These are phyloP conservation scores for Hecatera dysodea DNA, from an alignment of 2,888 invertebrate species.

Conservation along the genomic window DNA sequence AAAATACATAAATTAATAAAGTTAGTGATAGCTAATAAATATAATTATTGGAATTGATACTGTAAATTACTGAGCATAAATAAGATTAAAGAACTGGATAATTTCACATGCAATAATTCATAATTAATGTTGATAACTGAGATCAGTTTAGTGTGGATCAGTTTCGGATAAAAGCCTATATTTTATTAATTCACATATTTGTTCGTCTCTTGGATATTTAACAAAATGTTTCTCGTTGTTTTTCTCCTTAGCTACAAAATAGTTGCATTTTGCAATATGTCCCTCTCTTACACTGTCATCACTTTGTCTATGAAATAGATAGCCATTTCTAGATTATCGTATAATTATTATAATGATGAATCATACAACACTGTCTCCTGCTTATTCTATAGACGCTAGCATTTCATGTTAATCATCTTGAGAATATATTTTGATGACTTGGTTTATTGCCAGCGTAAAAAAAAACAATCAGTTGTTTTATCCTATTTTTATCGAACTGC, in stretches of 20 bases:
- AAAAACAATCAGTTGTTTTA: constrained; percentile 36
- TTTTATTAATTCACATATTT: background rate
- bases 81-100: no score
- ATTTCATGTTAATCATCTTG: constrained; percentile 8
- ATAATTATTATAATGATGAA: constrained; percentile 9
- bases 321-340: background rate
- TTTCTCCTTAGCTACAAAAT: background rate
- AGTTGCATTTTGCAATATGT: background rate
- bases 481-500: constrained; percentile 17
- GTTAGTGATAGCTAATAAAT: no score
- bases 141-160: no score
- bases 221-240: background rate
- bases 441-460: constrained; percentile 17
- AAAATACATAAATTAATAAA: no score
- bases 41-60: no score
- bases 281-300: background rate
- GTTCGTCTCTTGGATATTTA: background rate
- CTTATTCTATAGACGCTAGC: background rate
- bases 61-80: no score
- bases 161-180: no score
- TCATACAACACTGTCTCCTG: constrained; percentile 1
- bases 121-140: no score
- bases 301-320: background rate
- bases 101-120: no score
- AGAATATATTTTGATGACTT: constrained; percentile 17